Evolutionary conservation across 2,113 vertebrate species (phyloP).

Genomic region (Cyrtonyx montezumae): DNA sequence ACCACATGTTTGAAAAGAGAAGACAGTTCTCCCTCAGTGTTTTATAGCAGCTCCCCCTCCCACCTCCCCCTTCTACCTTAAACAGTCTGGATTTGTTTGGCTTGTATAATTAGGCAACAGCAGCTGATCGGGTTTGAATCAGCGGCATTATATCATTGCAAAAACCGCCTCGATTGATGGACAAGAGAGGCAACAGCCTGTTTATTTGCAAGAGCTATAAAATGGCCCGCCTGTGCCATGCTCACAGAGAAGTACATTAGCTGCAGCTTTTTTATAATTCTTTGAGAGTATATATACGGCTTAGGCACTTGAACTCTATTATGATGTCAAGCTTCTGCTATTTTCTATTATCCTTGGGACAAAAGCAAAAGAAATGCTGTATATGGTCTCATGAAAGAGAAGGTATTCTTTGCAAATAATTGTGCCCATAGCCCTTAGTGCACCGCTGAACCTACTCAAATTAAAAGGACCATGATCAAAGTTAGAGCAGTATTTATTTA

Average conservation of each 20-base stretch:
- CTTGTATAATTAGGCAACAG: slow-evolving; percentile 68
- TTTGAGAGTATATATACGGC: slow-evolving; percentile 41
- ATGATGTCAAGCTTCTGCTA: slow-evolving; percentile 62
- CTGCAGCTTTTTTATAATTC: slow-evolving; percentile 47
- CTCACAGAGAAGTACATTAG: slow-evolving; percentile 35
- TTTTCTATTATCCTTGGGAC: slow-evolving; percentile 58
- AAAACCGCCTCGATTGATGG: slow-evolving; percentile 62
- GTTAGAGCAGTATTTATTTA: slow-evolving; percentile 30
- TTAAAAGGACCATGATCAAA: slow-evolving; percentile 38
- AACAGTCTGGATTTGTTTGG: slow-evolving; percentile 71
- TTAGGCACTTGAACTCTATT: slow-evolving; percentile 68
- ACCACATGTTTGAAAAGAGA: slow-evolving; percentile 41
- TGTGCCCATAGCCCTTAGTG: background rate
- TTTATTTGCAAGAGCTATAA: slow-evolving; percentile 52
- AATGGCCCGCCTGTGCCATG: slow-evolving; percentile 21
- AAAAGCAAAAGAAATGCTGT: slow-evolving; percentile 42
- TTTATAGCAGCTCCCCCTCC: slow-evolving; percentile 43
- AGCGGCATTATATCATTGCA: background rate
- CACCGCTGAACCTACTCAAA: background rate
- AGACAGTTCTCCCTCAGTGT: slow-evolving; percentile 43
- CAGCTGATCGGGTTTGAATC: slow-evolving; percentile 62
- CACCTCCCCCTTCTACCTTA: slow-evolving; percentile 28
- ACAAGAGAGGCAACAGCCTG: slow-evolving; percentile 65
- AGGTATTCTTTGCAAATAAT: slow-evolving; percentile 12
- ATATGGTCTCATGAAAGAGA: slow-evolving; percentile 2